Conservation (phyloP, 2,797 vertebrate species). For the Acrossocheilus wenchowensis region DNA sequence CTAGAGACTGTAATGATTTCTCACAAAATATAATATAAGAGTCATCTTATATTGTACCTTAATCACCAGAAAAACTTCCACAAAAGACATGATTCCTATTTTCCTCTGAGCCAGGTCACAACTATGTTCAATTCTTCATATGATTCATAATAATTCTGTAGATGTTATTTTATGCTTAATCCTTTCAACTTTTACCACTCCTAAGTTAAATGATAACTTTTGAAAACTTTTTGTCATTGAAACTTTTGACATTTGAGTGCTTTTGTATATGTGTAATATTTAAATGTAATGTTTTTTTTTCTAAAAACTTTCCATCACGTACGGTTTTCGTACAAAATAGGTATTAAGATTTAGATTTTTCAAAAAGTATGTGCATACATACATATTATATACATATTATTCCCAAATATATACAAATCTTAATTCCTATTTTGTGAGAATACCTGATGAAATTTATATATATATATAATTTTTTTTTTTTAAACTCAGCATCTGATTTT, state of each 20-base stretch:
- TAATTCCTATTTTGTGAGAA: not conserved
- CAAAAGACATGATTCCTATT: not conserved
- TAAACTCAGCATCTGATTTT: too few species aligned
- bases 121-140: not conserved
- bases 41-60: not conserved
- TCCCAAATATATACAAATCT: not conserved
- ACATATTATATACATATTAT: not conserved
- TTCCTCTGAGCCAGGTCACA: not conserved
- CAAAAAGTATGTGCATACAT: not conserved
- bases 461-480: too few species aligned
- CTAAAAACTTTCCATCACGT: not conserved
- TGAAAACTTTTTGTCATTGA: too few species aligned
- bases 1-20: not conserved
- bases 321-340: not conserved
- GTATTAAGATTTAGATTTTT: too few species aligned
- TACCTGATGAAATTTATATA: too few species aligned
- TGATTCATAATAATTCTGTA: not conserved
- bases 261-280: not conserved
- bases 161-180: not conserved
- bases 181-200: not conserved
- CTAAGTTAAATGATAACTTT: not conserved
- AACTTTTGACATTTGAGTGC: not conserved
- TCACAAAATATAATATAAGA: not conserved
- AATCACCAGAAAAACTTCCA: not conserved
- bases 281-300: not conserved